phyloP scores from a whole-genome alignment of 2,797 vertebrate genomes.

The Coluber constrictor region DNA sequence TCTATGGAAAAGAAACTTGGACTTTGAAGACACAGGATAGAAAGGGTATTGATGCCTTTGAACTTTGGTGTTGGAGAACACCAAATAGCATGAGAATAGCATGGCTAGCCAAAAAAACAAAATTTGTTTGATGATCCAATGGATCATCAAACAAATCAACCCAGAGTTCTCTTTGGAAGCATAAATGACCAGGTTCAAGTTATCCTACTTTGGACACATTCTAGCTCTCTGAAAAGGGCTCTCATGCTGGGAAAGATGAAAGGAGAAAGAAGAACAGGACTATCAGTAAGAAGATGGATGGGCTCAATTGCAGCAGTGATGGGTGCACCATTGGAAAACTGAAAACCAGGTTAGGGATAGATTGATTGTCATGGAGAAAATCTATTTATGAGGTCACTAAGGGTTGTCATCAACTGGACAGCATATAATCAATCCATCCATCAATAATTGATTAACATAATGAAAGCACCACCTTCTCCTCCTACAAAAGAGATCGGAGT shows the following conservation, averaged over 20 bases:
- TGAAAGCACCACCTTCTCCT: too few relatives aligned
- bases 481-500: background rate
- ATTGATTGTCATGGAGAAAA: background rate
- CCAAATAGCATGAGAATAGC: background rate
- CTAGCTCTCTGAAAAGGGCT: background rate
- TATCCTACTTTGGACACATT: background rate
- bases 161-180: background rate
- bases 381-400: background rate
- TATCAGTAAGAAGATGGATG: background rate
- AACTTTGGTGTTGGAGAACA: background rate
- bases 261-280: background rate
- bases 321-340: background rate
- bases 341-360: background rate
- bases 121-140: background rate
- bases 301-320: background rate
- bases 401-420: background rate
- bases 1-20: background rate
- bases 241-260: background rate
- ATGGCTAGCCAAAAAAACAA: background rate
- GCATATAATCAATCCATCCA: background rate
- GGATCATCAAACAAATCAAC: background rate
- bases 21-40: background rate
- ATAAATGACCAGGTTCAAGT: background rate
- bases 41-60: background rate
- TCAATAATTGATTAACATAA: background rate